Evolutionary conservation across 1,140 invertebrate species (phyloP), one percentile per base, ranked within the genome.

Genomic region (Drosophila parabipectinata): DNA sequence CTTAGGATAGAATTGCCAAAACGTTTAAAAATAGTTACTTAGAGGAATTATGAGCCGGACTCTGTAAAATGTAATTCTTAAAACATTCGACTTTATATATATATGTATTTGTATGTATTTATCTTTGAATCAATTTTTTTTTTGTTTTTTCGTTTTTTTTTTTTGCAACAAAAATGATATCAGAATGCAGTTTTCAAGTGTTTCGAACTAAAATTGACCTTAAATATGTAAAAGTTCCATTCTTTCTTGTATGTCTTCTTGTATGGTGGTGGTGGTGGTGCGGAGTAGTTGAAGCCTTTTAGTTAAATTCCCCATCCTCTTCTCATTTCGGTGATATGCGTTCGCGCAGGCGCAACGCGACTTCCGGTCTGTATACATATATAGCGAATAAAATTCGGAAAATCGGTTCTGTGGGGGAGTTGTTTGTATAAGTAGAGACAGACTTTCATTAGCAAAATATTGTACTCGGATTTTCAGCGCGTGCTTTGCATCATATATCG

Each of bases 401-500:
- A 47, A 21, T 7, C 21, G 41, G 56, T 28, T 47, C 12, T 28
- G 52, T 34, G 48, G 41, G 41, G 48, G 37, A 7, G 12, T 12
- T 61, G 54, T 58, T 53, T 64, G 72, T 52, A 74, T 44, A 73
- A 47, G 64, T 79, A 83, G 74, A 73, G 77, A 83, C 80, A 83
- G 80, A 83, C 80, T 83, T 83, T 84, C 68, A 37, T 72, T 73
- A 55, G 71, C 68, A 73, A 68, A 72, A 79, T 83, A 83, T 83
- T 83, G 80, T 83, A 83, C 79, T 83, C 81, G 64, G 77, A 83
- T 66, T 77, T 83, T 79, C 60, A 76, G 79, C 81, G 79, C 80
- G 66, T 84, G 80, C 76, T 56, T 82, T 77, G 56, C 72, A 72
- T 61, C 67, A 28, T 32, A 56, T 58, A 58, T 56, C 21, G 37